Conservation (phyloP, 2,888 invertebrate species). For the Raillietiella orientalis region DNA sequence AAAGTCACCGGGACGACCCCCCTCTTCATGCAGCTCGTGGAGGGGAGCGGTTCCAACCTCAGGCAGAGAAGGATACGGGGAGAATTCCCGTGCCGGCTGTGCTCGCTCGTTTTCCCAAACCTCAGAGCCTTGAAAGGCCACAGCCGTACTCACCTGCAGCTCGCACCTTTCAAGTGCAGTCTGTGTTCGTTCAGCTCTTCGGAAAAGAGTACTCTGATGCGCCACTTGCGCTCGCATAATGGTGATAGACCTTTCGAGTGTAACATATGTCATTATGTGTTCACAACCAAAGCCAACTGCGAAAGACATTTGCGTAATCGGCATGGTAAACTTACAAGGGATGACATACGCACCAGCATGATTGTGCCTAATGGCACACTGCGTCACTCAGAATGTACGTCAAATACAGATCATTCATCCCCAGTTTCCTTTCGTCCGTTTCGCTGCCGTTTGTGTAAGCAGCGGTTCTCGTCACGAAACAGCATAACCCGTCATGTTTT, state of each 20-base stretch:
- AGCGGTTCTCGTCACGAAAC: conserved; percentile 13
- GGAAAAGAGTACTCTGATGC: conserved; percentile 63
- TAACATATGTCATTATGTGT: conserved; percentile 75
- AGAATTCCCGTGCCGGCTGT: conserved; percentile 66
- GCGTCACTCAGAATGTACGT: too few species aligned
- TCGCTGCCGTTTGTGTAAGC: conserved; percentile 12
- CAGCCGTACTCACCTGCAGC: conserved; percentile 48
- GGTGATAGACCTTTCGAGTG: conserved; percentile 85
- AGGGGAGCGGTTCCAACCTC: conserved; percentile 22
- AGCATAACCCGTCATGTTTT: conserved; percentile 14
- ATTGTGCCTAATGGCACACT: conserved; percentile 23
- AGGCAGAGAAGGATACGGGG: conserved; percentile 63
- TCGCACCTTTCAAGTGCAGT: conserved; percentile 53
- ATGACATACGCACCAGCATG: conserved; percentile 58
- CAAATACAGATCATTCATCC: background rate
- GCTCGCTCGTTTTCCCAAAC: conserved; percentile 56
- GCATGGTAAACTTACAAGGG: conserved; percentile 49
- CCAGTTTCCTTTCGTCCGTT: conserved; percentile 9
- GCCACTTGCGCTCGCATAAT: conserved; percentile 77
- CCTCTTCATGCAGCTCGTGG: conserved; percentile 6
- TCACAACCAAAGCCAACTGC: conserved; percentile 89
- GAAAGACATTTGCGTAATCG: conserved; percentile 74
- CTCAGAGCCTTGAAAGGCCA: conserved; percentile 64
- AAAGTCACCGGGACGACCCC: conserved; percentile 26
- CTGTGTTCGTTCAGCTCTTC: conserved; percentile 64